Percentiles rank a stretch among this genome's conserved stretches.
Evolutionary conservation across 2,797 vertebrate genomes (phyloP).

Genomic region (Pitangus sulphuratus): DNA sequence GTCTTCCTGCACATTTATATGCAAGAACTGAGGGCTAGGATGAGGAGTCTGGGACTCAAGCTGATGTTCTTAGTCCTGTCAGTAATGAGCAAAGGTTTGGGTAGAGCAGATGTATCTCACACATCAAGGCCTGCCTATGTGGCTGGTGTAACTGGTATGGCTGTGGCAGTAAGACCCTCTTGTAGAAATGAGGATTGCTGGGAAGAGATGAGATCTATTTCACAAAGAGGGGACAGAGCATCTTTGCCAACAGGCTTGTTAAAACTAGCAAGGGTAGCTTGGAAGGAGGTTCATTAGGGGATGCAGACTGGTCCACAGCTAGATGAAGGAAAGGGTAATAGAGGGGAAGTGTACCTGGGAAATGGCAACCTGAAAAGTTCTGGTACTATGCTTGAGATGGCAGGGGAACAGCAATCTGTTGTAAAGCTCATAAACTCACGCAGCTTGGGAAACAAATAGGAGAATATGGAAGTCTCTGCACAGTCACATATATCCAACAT

Average conservation of each 20-base stretch:
- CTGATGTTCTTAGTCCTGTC: background rate
- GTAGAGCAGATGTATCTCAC: background rate
- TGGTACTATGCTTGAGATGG: background rate
- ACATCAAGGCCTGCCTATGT: background rate
- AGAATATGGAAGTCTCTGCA: background rate
- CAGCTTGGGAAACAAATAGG: background rate
- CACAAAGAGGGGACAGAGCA: background rate
- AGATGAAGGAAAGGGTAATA: background rate
- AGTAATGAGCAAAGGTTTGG: background rate
- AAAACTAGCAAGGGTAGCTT: background rate
- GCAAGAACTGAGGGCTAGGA: background rate
- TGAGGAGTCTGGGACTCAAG: background rate
- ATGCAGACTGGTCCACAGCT: background rate
- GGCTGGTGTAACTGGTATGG: background rate
- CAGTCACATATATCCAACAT: background rate
- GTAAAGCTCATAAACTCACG: background rate
- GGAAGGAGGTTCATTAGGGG: background rate
- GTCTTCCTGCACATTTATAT: background rate
- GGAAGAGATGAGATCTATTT: background rate
- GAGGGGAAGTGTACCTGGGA: background rate
- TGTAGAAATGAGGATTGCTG: background rate
- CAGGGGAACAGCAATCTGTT: background rate
- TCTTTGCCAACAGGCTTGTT: background rate
- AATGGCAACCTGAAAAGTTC: background rate
- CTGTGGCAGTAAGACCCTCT: background rate